Evolutionary conservation across 2,113 vertebrate genomes (phyloP).

Genomic region (Rutilus rutilus): DNA sequence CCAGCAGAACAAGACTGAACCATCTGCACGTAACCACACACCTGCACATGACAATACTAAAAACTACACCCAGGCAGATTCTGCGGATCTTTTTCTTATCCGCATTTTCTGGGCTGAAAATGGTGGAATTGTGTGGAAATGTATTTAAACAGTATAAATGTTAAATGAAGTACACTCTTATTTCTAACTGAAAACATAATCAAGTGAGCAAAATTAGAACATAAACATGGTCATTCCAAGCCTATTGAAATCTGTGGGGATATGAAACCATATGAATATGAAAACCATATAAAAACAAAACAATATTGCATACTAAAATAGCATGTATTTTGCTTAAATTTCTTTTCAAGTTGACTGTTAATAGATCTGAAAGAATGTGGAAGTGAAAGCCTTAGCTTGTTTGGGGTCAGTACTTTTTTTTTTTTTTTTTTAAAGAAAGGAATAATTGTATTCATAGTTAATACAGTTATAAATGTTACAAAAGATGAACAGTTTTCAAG

Average conservation of each 20-base stretch:
- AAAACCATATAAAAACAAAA: not conserved
- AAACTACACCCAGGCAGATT: not conserved
- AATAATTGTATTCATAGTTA: not conserved
- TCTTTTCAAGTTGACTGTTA: not conserved
- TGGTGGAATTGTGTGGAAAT: not conserved
- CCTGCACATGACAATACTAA: not conserved
- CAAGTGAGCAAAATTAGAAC: not conserved
- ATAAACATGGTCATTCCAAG: not conserved
- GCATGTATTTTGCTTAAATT: not conserved
- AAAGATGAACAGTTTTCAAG: not conserved
- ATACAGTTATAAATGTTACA: not conserved
- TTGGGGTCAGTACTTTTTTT: not conserved
- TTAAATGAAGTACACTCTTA: not conserved
- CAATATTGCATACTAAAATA: not conserved
- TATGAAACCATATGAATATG: too few species aligned
- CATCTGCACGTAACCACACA: not conserved
- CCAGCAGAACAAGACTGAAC: not conserved
- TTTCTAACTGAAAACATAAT: not conserved
- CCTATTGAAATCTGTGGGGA: not conserved
- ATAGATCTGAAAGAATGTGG: not conserved
- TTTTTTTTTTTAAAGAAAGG: not conserved
- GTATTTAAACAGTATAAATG: not conserved
- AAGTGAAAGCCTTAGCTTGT: not conserved
- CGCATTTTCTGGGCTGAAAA: not conserved
- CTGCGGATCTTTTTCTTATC: not conserved